Base-by-base conservation (phyloP, 2,797 vertebrate genomes). In the Scarus forsteni region DNA sequence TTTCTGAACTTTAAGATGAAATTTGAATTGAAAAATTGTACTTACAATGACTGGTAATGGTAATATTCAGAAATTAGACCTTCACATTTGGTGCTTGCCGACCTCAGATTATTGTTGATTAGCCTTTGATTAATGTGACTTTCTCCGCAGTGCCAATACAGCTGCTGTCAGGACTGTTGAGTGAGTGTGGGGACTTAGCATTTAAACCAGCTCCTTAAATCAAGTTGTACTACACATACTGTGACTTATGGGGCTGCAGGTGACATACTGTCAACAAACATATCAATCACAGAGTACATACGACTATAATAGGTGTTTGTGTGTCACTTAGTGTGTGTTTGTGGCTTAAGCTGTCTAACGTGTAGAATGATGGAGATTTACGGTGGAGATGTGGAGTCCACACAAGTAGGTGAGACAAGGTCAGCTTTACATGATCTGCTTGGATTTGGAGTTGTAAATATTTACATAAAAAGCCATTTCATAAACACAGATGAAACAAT, bases 151-250 rank as follows among this genome's bases (percentile, higher is more conserved):
- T 14, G 49, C 70, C 51, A 65, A 69, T 68, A 51, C 61, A 81
- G 69, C 49, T n/a, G 79, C 82, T 84, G 86, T 62, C 88, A 79
- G 1, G 1, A 70, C 54, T 18, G 10, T 48, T 89, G 88, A 91
- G 36, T 61, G 73, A 91, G 62, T 83, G 84, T n/a, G 7, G 53
- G 55, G 80, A 81, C 73, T 91, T 91, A 88, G 85, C 88, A 89
- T 91, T 88, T 88, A 88, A 88, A 91, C 77, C 69, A 75, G 79
- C 85, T 73, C 84, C 42, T 73, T 87, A 88, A 85, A 90, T 89
- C 89, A 90, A 61, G 74, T 72, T 38, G 71, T 19, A 54, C 77
- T 75, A 64, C 63, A 68, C 63, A 55, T 40, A 71, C 73, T 59
- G 61, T 88, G 88, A 90, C 76, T 86, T 83, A 88, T 81, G 59